Evolutionary conservation across 2,888 invertebrate genomes (phyloP).

Genomic region (Crioceris asparagi): DNA sequence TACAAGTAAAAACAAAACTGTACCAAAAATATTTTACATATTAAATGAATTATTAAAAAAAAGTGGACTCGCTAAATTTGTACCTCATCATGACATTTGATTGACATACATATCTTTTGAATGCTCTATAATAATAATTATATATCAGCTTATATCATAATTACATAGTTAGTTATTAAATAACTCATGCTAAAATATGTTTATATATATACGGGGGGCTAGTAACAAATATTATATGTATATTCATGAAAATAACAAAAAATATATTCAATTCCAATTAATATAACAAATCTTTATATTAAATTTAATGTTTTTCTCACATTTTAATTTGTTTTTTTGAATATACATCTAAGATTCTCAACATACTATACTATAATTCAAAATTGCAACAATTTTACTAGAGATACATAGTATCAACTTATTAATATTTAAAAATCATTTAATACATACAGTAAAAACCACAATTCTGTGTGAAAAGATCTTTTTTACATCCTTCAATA

Average conservation of each 20-base stretch:
- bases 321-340: conserved; percentile 7
- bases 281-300: conserved; percentile 3
- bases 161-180: too few species aligned
- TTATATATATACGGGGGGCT: too few species aligned
- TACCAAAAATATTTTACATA: too few species aligned
- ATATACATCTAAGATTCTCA: conserved; percentile 11
- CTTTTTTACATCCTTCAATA: conserved; percentile 30
- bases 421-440: conserved; percentile 22
- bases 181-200: too few species aligned
- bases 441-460: conserved; percentile 18
- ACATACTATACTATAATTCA: conserved; percentile 30
- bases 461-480: conserved; percentile 20
- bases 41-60: too few species aligned
- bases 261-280: conserved; percentile 5
- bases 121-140: too few species aligned
- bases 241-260: conserved; percentile 10
- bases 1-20: too few species aligned
- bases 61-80: too few species aligned
- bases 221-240: conserved; percentile 18
- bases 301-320: neutral
- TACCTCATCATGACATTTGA: too few species aligned
- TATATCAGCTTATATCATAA: too few species aligned
- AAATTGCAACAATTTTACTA: conserved; percentile 41
- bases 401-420: conserved; percentile 43
- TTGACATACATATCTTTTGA: too few species aligned